A percentile compares a stretch with the other conserved stretches of the same genome.
These are phyloP conservation scores for Volucella bombylans DNA, from an alignment of 2,888 invertebrate genomes.

Conservation along the genomic window DNA sequence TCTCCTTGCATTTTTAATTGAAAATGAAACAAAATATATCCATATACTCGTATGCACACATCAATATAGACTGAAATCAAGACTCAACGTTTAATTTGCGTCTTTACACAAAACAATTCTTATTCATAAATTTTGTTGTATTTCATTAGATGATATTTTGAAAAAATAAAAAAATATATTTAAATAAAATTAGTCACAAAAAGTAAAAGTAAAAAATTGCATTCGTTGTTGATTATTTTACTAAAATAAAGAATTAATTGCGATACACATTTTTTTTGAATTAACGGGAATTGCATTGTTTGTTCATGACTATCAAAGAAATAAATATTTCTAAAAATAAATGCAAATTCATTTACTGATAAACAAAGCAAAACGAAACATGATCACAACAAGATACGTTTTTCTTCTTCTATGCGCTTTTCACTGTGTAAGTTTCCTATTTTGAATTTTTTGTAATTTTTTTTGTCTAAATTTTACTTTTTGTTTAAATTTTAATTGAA, in stretches of 20 bases:
- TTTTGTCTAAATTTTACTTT: background rate
- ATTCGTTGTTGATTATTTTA: constrained; percentile 10
- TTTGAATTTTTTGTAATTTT: constrained; percentile 12
- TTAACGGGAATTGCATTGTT: constrained; percentile 32
- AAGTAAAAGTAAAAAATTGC: constrained; percentile 33
- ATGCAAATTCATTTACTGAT: constrained; percentile 18
- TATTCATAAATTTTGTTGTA: constrained; percentile 25
- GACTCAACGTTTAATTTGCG: constrained; percentile 29
- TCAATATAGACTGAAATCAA: background rate
- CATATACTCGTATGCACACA: constrained; percentile 11
- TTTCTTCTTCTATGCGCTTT: constrained; percentile 58
- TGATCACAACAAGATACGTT: constrained; percentile 23
- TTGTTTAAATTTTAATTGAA: constrained; percentile 15
- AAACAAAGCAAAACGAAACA: background rate
- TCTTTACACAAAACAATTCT: constrained; percentile 19
- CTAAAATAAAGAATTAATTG: background rate
- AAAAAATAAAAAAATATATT: constrained; percentile 18
- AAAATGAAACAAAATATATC: constrained; percentile 4
- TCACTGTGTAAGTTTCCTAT: constrained; percentile 56
- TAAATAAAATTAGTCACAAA: background rate
- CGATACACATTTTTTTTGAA: constrained; percentile 8
- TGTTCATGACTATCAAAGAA: constrained; percentile 29
- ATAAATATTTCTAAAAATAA: constrained; percentile 14
- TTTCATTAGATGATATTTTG: constrained; percentile 13
- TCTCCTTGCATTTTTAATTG: constrained; percentile 3